Evolutionary conservation across 2,113 vertebrate species (phyloP).

Genomic region (Myodes glareolus): DNA sequence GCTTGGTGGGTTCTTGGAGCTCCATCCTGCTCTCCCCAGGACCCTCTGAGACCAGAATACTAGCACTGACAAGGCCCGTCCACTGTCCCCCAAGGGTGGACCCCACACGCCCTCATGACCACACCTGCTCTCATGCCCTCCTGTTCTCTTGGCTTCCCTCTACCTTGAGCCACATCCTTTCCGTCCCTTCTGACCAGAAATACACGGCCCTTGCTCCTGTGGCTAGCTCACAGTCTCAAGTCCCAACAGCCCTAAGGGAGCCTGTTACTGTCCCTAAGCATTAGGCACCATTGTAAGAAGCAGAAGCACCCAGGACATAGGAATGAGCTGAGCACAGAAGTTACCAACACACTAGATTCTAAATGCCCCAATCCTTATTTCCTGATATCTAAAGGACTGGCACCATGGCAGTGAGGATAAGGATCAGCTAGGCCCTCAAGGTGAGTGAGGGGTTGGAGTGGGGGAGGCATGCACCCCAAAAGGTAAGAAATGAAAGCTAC

Average conservation of each 20-base stretch:
- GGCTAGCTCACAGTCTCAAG: not conserved
- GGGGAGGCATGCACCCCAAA: not conserved
- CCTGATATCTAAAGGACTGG: not conserved
- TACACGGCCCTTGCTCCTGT: not conserved
- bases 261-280: not conserved
- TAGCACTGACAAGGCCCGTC: not conserved
- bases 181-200: not conserved
- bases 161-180: not conserved
- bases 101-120: not conserved
- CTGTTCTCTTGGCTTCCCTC: not conserved
- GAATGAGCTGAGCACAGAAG: not conserved
- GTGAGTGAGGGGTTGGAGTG: not conserved
- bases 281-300: not conserved
- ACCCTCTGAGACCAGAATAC: not conserved
- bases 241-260: not conserved
- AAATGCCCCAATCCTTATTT: not conserved
- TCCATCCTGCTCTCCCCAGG: not conserved
- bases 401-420: not conserved
- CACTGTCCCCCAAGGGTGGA: not conserved
- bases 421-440: not conserved
- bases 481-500: not conserved
- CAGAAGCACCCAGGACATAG: not conserved
- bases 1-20: not conserved
- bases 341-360: not conserved
- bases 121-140: not conserved